Evolutionary conservation across 2,113 vertebrate genomes (phyloP).

Genomic region (Heterochromis multidens): DNA sequence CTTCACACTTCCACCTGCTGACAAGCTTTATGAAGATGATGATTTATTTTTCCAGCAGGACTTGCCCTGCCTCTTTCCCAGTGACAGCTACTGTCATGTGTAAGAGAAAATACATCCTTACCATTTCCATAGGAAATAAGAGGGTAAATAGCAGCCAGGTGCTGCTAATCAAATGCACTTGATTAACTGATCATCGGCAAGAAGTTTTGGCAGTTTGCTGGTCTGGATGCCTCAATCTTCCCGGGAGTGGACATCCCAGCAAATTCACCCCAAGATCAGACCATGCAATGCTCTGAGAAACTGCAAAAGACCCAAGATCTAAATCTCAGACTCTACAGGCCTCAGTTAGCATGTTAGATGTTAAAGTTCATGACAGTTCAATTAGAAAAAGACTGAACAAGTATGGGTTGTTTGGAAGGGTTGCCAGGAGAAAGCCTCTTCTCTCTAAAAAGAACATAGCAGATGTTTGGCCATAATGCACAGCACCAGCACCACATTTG

Average conservation of each 20-base stretch:
- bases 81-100: background rate
- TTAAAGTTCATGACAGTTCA: background rate
- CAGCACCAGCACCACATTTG: no score
- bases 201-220: background rate
- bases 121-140: background rate
- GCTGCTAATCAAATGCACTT: background rate
- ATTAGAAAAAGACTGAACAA: background rate
- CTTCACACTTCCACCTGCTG: rapidly evolving
- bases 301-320: background rate
- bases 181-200: background rate
- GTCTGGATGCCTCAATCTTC: background rate
- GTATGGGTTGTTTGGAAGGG: no score
- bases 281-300: background rate
- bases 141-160: background rate
- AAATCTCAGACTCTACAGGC: background rate
- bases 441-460: background rate
- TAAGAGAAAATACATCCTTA: background rate
- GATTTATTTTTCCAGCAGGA: background rate
- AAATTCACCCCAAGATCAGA: background rate
- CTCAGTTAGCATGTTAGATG: background rate
- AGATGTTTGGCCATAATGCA: background rate
- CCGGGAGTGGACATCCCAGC: background rate
- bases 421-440: background rate
- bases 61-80: background rate
- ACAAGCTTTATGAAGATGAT: background rate